Evolutionary conservation across 2,888 invertebrate genomes (phyloP), one percentile per base, ranked within the genome.

Genomic region (Ischnus inquisitorius): DNA sequence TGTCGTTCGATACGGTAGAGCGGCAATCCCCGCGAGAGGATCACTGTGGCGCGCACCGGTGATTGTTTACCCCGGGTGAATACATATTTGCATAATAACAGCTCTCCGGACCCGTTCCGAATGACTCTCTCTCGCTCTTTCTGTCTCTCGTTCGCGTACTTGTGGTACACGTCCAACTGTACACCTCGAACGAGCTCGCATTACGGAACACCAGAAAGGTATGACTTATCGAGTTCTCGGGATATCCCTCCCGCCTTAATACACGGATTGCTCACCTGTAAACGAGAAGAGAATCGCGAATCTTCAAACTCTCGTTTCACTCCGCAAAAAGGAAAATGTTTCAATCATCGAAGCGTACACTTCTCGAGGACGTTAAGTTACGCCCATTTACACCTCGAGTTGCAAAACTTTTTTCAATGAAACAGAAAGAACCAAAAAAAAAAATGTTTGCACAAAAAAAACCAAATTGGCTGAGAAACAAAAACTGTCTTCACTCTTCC

Each of bases 31-130:
- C 34, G 34, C 4, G 54, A 22, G 75, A 79, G 34, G 65, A 79
- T 79, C 83, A 72, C 72, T 51, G 22, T 1, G 34, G 16, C 57
- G 71, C 79, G 54, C 69, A 71, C 12, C 75, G 75, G 65, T 79
- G 79, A 79, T 79, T 83, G 83, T 83, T 79, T 71, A 68, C 69
- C 79, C 57, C 34, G 34, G 34, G 79, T 76, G 83, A 79, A 83
- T 69, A 69, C 79, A 64, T 79, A 83, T 83, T 83, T 83, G 75
- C 83, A 83, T 83, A 83, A 83, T 83, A 79, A 71, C 83, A 83
- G 79, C 75, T 75, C 79, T 54, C 34, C 22, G 10, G 54, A 82
- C 62, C 68, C 79, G 79, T 82, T 1, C 54, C 68, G 65, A 79
- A 76, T 83, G 79, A 75, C 69, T 79, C 79, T 74, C 34, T 34